A percentile compares a stretch with the other conserved stretches of the same genome.
phyloP scores from a whole-genome alignment of 2,888 invertebrate genomes.

The Melanchra persicariae region DNA sequence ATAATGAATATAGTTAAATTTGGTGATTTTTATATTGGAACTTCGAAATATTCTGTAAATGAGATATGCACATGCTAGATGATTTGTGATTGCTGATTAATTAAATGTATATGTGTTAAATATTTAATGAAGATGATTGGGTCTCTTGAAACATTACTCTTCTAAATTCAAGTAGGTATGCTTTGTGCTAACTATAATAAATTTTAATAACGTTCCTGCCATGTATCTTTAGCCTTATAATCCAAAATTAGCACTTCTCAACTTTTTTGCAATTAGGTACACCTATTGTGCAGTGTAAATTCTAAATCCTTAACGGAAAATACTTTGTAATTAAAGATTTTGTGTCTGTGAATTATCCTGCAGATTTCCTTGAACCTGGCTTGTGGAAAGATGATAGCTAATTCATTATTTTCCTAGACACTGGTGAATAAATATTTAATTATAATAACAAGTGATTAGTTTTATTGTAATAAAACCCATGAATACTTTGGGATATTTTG shows the following conservation, averaged over 20 bases:
- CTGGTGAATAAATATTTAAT: slow-evolving; percentile 62
- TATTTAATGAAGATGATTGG: not conserved
- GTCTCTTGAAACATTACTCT: slow-evolving; percentile 5
- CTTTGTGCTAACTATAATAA: slow-evolving; percentile 19
- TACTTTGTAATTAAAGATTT: slow-evolving; percentile 15
- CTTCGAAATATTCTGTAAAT: slow-evolving; percentile 14
- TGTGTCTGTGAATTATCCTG: slow-evolving; percentile 29
- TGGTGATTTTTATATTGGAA: slow-evolving; percentile 15
- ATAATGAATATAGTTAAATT: slow-evolving; percentile 16
- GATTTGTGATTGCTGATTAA: slow-evolving; percentile 23
- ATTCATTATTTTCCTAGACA: slow-evolving; percentile 55
- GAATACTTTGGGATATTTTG: not conserved
- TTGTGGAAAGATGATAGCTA: slow-evolving; percentile 53
- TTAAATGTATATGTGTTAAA: slow-evolving; percentile 12
- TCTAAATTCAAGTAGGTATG: slow-evolving; percentile 6
- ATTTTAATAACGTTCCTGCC: slow-evolving; percentile 7
- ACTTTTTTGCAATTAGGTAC: slow-evolving; percentile 7
- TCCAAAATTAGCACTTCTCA: not conserved
- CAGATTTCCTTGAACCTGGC: slow-evolving; percentile 37
- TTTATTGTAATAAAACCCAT: not conserved
- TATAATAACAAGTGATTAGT: slow-evolving; percentile 12
- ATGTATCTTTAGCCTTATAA: slow-evolving; percentile 9
- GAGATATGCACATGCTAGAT: slow-evolving; percentile 15
- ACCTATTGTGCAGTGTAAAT: slow-evolving; percentile 13
- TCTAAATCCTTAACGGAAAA: slow-evolving; percentile 15